Conservation (phyloP, 2,888 invertebrate genomes). For the Ophion costatus region DNA sequence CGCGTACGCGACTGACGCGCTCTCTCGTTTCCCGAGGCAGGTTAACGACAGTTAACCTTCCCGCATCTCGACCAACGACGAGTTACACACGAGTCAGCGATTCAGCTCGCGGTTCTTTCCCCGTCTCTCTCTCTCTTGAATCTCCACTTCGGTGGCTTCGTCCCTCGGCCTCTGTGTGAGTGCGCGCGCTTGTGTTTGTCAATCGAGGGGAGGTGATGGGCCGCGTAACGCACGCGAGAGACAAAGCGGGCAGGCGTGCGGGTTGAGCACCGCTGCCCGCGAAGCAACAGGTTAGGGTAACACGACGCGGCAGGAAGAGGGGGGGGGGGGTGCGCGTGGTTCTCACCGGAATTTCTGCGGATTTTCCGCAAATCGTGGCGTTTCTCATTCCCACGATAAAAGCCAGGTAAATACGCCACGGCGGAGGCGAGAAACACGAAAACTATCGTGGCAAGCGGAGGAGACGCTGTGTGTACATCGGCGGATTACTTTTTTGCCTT, state of each 20-base stretch:
- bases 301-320: conserved; percentile 15
- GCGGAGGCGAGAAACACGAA: background rate
- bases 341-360: conserved; percentile 1
- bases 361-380: background rate
- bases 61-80: conserved; percentile 65
- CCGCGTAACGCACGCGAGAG: conserved; percentile 19
- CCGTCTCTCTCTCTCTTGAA: conserved; percentile 7
- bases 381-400: conserved; percentile 5
- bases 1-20: conserved; percentile 72
- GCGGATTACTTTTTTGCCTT: background rate
- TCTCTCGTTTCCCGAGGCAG: conserved; percentile 69
- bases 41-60: conserved; percentile 80
- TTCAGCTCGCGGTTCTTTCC: conserved; percentile 37
- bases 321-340: conserved; percentile 23
- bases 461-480: background rate
- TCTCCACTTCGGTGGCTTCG: conserved; percentile 29
- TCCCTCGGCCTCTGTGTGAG: background rate
- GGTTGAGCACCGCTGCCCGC: conserved; percentile 31
- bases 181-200: background rate
- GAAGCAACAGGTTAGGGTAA: conserved; percentile 63
- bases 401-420: background rate
- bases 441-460: background rate
- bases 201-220: conserved; percentile 4
- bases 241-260: conserved; percentile 41
- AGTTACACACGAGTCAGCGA: conserved; percentile 39